These are phyloP conservation scores for Apteryx owenii DNA, from an alignment of 2,113 vertebrate species.

Conservation along the genomic window DNA sequence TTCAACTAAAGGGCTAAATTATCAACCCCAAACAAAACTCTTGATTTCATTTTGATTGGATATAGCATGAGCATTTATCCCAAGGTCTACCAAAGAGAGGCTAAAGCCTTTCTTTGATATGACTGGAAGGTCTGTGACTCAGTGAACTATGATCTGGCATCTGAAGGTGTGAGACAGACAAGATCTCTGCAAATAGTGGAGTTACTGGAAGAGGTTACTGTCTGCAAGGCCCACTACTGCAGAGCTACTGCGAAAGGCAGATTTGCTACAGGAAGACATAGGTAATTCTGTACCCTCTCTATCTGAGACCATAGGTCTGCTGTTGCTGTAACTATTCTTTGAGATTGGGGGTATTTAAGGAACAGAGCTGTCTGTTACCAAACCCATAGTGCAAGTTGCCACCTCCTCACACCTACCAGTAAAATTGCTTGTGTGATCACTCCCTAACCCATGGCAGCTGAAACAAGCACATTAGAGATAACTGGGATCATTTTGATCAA, in stretches of 20 bases:
- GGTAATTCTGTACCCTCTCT: too few species aligned
- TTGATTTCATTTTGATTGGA: not conserved
- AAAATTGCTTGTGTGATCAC: not conserved
- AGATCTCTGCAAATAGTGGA: not conserved
- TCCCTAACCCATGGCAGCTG: not conserved
- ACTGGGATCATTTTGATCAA: not conserved
- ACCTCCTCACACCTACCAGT: not conserved
- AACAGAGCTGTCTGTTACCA: not conserved
- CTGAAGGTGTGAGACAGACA: slow-evolving; percentile 40
- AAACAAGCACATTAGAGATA: slow-evolving; percentile 13
- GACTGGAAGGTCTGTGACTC: not conserved
- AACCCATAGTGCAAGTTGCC: not conserved
- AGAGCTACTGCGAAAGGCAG: too few species aligned
- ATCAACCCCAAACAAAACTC: not conserved
- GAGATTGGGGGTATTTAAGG: too few species aligned
- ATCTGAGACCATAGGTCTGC: too few species aligned
- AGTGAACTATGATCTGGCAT: not conserved
- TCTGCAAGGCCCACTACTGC: not conserved
- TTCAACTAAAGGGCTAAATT: not conserved
- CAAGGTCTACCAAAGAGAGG: not conserved
- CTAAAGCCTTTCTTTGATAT: not conserved
- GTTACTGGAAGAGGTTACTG: not conserved
- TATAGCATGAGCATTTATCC: not conserved
- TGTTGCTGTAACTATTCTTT: too few species aligned
- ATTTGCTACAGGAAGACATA: too few species aligned